Evolutionary conservation across 2,797 vertebrate genomes (phyloP).

Genomic region (Uromys caudimaculatus): DNA sequence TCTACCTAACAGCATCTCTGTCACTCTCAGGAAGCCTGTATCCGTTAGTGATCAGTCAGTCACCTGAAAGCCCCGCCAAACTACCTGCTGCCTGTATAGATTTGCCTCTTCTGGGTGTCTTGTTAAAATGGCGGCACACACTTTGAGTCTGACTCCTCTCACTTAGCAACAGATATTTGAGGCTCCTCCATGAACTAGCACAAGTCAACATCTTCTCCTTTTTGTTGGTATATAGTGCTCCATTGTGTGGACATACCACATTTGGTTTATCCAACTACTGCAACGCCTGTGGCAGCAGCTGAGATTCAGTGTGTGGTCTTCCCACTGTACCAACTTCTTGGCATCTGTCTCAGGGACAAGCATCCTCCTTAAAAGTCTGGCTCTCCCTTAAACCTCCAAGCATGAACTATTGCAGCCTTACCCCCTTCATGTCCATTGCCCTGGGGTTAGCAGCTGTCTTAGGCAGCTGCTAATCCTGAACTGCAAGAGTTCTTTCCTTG

Average conservation of each 20-base stretch:
- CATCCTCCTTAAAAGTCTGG: neutral
- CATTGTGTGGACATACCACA: fast-evolving
- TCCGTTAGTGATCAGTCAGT: neutral
- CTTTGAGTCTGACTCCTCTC: neutral
- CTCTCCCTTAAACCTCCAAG: neutral
- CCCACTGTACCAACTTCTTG: neutral
- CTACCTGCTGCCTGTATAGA: neutral
- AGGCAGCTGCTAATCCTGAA: neutral
- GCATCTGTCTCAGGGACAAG: neutral
- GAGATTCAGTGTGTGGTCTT: neutral
- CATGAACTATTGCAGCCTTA: neutral
- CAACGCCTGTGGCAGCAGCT: neutral
- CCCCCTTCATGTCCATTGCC: neutral
- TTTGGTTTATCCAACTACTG: neutral
- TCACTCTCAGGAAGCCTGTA: neutral
- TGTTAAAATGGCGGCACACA: neutral
- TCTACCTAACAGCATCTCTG: neutral
- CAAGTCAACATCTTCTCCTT: neutral
- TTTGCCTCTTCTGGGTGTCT: neutral
- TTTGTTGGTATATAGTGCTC: neutral
- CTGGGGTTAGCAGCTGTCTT: neutral
- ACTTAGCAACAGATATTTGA: neutral
- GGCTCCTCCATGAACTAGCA: neutral
- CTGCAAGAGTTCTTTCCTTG: neutral
- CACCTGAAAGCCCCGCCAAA: too few species aligned